Base-by-base conservation (phyloP, 2,888 invertebrate genomes). In the Seira ritae region DNA sequence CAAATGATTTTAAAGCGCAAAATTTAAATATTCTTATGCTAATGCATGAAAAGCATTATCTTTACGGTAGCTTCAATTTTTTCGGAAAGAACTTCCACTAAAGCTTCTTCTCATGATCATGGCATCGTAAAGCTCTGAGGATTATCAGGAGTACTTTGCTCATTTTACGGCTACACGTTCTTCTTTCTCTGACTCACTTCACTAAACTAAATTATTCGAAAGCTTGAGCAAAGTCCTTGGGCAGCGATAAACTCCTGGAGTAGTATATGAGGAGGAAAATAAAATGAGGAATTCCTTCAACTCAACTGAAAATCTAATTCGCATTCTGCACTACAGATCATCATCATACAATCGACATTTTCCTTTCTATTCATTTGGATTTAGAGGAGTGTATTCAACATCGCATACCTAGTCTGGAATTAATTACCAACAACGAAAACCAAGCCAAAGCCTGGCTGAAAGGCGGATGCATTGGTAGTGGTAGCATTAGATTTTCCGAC, bases 1-100 rank as follows among this genome's bases (percentile, higher is more conserved):
- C 50, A 3, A 50, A 50, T n/a, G 50, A 15, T 50, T 50, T 3
- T n/a, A 50, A 31, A 31, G 2, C 31, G 3, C 31, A 31, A 31
- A n/a, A n/a, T 50, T 50, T 50, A 50, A 50, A 50, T 50, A n/a
- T 50, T 2, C 15, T 50, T 50, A 50, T 50, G 50, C 50, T 50
- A 50, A 50, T 50, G 50, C 50, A 50, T n/a, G 50, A n/a, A 50
- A 50, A 50, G 50, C 50, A 50, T 50, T 50, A 50, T 50, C 50
- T 50, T n/a, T 15, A 50, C 31, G 31, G 8, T 31, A 50, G 50
- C 50, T n/a, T 50, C 12, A 3, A 50, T 15, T 50, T 15, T 12
- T 3, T 50, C 3, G 12, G 50, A 3, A 50, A 50, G 50, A n/a
- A 15, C 50, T 50, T 2, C 50, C 31, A 2, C 31, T 4, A n/a